Evolutionary conservation across 2,113 vertebrate species (phyloP).

Genomic region (Brachyhypopomus gauderio): DNA sequence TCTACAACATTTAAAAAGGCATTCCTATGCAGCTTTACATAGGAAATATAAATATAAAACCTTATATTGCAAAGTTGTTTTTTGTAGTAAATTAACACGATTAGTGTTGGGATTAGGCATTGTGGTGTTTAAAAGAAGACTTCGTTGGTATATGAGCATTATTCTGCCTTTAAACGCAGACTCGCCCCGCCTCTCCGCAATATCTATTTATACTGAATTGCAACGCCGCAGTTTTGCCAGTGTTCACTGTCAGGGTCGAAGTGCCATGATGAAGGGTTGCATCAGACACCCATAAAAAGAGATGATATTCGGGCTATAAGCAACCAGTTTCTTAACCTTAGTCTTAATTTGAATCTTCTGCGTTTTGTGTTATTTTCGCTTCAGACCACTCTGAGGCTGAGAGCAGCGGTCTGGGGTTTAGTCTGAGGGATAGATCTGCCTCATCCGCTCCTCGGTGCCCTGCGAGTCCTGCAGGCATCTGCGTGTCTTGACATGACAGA

Average conservation of each 20-base stretch:
- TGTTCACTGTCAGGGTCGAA: neutral
- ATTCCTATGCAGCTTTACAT: neutral
- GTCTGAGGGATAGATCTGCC: neutral
- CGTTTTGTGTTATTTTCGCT: neutral
- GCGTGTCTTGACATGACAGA: conserved; percentile 20
- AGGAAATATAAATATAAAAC: neutral
- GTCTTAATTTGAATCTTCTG: neutral
- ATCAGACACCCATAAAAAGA: neutral
- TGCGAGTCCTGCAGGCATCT: too few species aligned
- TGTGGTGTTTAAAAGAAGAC: too few species aligned
- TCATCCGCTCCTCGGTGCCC: neutral
- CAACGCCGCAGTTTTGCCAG: conserved; percentile 13
- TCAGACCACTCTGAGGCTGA: too few species aligned
- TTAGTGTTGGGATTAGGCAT: too few species aligned
- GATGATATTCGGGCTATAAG: too few species aligned
- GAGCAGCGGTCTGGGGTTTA: too few species aligned
- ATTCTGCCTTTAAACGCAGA: neutral
- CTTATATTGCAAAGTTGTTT: too few species aligned
- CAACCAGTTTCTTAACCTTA: neutral
- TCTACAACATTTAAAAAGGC: too few species aligned
- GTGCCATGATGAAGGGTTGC: conserved; percentile 38
- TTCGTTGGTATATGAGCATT: too few species aligned
- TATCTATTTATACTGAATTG: conserved; percentile 63
- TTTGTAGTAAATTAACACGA: too few species aligned
- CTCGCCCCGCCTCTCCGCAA: conserved; percentile 53